phyloP scores from a whole-genome alignment of 2,888 invertebrate species.

The Melanostoma scalare region DNA sequence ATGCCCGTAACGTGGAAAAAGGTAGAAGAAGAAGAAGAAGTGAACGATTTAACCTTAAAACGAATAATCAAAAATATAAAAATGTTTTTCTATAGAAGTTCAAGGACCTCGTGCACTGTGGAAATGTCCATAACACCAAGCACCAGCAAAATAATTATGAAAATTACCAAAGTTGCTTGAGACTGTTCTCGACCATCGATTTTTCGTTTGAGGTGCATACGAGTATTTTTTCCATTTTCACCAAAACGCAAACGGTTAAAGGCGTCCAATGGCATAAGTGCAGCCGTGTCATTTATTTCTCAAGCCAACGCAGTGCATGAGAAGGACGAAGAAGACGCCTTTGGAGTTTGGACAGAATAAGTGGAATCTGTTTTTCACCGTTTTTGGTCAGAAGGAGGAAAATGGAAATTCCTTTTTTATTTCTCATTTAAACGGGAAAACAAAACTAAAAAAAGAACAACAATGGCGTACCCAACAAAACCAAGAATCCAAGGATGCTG shows the following conservation, averaged over 20 bases:
- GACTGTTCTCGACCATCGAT: no score
- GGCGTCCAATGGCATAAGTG: background rate
- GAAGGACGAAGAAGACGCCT: slow-evolving; percentile 49
- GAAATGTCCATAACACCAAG: no score
- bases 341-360: slow-evolving; percentile 51
- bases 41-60: no score
- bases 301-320: background rate
- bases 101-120: no score
- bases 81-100: no score
- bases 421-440: slow-evolving; percentile 28
- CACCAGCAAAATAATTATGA: no score
- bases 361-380: slow-evolving; percentile 64
- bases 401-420: slow-evolving; percentile 64
- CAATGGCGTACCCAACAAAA: background rate
- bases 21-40: no score
- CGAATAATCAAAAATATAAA: no score
- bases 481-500: slow-evolving; percentile 28
- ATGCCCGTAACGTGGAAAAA: no score
- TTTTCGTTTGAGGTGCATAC: no score
- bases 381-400: slow-evolving; percentile 66
- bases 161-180: no score
- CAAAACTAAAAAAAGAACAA: background rate
- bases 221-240: no score
- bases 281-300: slow-evolving; percentile 6
- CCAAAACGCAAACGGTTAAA: background rate